A percentile compares a stretch with the other conserved stretches of the same genome.
Conservation (phyloP, 2,797 vertebrate genomes). For the Trachops cirrhosus region DNA sequence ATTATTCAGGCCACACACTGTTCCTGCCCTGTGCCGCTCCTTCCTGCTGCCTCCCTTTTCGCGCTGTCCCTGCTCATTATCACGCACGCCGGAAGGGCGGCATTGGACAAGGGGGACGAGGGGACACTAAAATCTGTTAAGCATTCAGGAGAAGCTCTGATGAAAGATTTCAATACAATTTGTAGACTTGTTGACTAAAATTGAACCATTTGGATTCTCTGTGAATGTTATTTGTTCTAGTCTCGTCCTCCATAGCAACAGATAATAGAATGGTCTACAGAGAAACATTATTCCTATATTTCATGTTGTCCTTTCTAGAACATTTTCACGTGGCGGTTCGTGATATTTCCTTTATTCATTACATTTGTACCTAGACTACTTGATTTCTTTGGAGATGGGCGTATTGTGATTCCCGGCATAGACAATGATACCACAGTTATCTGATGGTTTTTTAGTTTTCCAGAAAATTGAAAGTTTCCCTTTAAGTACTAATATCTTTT, state of each 20-base stretch:
- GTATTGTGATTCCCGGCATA: conserved; percentile 32
- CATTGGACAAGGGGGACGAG: neutral
- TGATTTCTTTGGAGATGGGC: conserved; percentile 7
- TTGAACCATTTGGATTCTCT: conserved; percentile 62
- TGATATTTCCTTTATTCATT: conserved; percentile 54
- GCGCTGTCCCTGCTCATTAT: conserved; percentile 68
- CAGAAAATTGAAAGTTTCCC: conserved; percentile 18
- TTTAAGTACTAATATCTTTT: neutral
- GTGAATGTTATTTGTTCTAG: conserved; percentile 52
- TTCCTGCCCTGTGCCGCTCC: conserved; percentile 38
- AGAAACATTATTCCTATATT: conserved; percentile 40
- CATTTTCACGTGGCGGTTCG: conserved; percentile 28
- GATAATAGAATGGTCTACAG: conserved; percentile 50
- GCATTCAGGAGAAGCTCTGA: conserved; percentile 41
- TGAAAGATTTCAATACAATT: conserved; percentile 58
- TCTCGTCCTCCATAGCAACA: conserved; percentile 47
- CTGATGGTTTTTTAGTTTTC: neutral
- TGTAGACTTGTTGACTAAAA: conserved; percentile 53
- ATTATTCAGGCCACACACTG: conserved; percentile 64
- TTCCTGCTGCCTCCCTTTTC: conserved; percentile 66
- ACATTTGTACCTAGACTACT: conserved; percentile 9
- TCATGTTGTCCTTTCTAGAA: conserved; percentile 48
- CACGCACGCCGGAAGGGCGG: conserved; percentile 40
- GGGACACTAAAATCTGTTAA: conserved; percentile 6
- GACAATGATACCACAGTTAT: neutral